phyloP scores from a whole-genome alignment of 2,888 invertebrate species.

The Tuberolachnus salignus region DNA sequence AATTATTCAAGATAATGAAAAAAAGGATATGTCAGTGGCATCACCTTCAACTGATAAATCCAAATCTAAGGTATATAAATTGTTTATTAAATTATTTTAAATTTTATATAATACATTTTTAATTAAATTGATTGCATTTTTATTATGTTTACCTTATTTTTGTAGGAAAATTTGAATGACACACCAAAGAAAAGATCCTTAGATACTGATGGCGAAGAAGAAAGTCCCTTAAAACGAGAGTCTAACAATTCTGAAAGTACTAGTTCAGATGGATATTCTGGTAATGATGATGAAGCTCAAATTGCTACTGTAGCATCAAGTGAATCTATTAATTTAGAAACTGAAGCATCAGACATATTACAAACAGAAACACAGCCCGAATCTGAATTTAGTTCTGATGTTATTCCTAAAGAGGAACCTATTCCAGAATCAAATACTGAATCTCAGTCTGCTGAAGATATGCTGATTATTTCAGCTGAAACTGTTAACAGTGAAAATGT shows the following conservation, averaged over 20 bases:
- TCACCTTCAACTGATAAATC: constrained; percentile 63
- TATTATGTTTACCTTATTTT: neutral
- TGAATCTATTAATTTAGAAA: constrained; percentile 52
- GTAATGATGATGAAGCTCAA: constrained; percentile 54
- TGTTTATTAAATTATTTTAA: constrained; percentile 24
- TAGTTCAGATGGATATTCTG: constrained; percentile 53
- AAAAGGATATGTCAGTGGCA: constrained; percentile 61
- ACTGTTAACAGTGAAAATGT: constrained; percentile 35
- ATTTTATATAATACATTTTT: too few species aligned
- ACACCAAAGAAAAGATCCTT: constrained; percentile 50
- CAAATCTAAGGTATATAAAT: constrained; percentile 60
- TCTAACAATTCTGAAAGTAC: constrained; percentile 51
- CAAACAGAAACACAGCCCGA: constrained; percentile 36
- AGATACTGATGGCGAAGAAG: constrained; percentile 52
- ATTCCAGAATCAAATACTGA: constrained; percentile 49
- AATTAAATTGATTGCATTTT: too few species aligned
- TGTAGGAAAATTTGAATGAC: constrained; percentile 42
- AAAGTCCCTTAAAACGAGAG: constrained; percentile 51
- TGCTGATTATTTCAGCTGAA: constrained; percentile 31
- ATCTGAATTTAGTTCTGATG: constrained; percentile 40
- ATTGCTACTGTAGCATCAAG: constrained; percentile 42
- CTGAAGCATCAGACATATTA: constrained; percentile 35
- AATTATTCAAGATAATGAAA: constrained; percentile 60
- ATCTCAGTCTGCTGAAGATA: constrained; percentile 47
- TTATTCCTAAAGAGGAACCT: constrained; percentile 51